Conservation (phyloP, 2,888 invertebrate species). For the Ormyrus thymus region DNA sequence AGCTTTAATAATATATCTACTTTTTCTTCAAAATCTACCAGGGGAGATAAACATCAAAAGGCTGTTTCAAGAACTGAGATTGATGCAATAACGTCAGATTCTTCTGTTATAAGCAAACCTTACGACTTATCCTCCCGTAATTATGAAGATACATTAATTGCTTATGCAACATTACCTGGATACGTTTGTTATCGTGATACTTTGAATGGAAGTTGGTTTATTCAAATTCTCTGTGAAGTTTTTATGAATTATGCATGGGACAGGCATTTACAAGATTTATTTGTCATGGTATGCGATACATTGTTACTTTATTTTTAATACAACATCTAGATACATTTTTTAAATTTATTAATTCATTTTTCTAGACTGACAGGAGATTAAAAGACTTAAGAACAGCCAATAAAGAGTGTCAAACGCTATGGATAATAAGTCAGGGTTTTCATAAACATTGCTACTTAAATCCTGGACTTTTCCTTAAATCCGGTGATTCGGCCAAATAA, state of each 20-base stretch:
- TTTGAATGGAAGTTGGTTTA: conserved; percentile 78
- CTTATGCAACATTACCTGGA: conserved; percentile 76
- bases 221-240: conserved; percentile 77
- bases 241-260: conserved; percentile 71
- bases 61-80: conserved; percentile 51
- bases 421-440: conserved; percentile 64
- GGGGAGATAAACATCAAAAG: conserved; percentile 54
- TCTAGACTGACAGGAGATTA: conserved; percentile 66
- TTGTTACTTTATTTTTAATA: neutral
- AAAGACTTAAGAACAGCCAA: conserved; percentile 56
- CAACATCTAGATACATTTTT: neutral
- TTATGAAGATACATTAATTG: conserved; percentile 77
- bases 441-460: conserved; percentile 69
- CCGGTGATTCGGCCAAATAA: conserved; percentile 29
- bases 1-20: conserved; percentile 47
- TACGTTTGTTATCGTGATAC: conserved; percentile 77
- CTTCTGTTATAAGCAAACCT: conserved; percentile 32
- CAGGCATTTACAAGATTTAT: conserved; percentile 65
- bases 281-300: conserved; percentile 62
- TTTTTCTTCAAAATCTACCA: conserved; percentile 53
- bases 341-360: conserved; percentile 27
- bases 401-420: conserved; percentile 66
- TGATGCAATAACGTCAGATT: conserved; percentile 45
- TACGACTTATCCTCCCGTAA: conserved; percentile 60
- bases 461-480: conserved; percentile 68